A percentile compares a stretch with the other conserved stretches of the same genome.
Conservation (phyloP, 2,888 invertebrate genomes). For the Capitulum mitella region DNA sequence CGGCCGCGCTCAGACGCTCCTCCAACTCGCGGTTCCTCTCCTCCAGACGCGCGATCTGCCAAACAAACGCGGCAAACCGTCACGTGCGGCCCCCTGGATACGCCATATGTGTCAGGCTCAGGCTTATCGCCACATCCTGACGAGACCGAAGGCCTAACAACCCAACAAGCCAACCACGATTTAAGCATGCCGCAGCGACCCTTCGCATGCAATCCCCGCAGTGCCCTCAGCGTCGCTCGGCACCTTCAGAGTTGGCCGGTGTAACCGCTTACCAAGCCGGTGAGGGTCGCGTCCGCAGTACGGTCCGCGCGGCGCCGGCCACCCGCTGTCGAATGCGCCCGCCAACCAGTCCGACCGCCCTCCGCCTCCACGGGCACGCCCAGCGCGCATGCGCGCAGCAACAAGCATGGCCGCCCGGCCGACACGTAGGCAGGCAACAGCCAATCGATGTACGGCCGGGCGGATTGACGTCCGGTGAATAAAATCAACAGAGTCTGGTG, state of each 20-base stretch:
- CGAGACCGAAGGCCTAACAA: too few relatives aligned
- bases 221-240: too few relatives aligned
- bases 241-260: too few relatives aligned
- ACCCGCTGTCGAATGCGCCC: slow-evolving; percentile 2
- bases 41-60: slow-evolving; percentile 9
- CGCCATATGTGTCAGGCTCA: too few relatives aligned
- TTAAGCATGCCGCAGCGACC: too few relatives aligned
- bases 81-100: too few relatives aligned
- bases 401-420: slow-evolving; percentile 15
- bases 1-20: background rate
- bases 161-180: too few relatives aligned
- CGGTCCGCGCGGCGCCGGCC: background rate
- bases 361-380: background rate
- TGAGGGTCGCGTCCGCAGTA: too few relatives aligned
- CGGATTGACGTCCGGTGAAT: background rate
- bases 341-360: background rate
- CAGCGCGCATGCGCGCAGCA: slow-evolving; percentile 4
- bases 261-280: too few relatives aligned
- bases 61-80: too few relatives aligned
- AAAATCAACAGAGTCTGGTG: slow-evolving; percentile 1
- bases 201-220: too few relatives aligned
- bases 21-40: background rate
- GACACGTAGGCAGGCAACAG: slow-evolving; percentile 7
- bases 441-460: background rate
- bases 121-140: too few relatives aligned